Base-by-base conservation (phyloP, 2,888 invertebrate species). In the Oscheius sp. region DNA sequence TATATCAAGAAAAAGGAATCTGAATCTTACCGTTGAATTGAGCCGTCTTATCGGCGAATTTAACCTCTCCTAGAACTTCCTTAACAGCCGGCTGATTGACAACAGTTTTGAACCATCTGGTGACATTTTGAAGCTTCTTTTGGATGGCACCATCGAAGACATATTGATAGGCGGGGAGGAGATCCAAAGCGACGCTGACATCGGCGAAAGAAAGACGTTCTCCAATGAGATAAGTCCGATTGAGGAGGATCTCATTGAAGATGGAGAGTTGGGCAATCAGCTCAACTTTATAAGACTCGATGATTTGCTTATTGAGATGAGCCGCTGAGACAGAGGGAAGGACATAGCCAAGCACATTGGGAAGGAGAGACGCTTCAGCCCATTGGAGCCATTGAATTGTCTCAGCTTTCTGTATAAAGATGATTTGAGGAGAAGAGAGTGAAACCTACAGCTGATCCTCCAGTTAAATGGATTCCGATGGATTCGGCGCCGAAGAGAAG, bases 181-280 rank as follows among this genome's bases (percentile, higher is more conserved):
- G 90, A 75, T 93, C 93, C 89, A 92, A 91, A 86, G 93, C 93
- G 15, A 97, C 92, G 61, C 92, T 90, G 86, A 98, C 93, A 89
- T 98, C 98, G 52, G 97, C 98, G 73, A 96, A 90, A n/a, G 95
- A 92, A 82, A 97, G 90, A n/a, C 86, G 91, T 90, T 98, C 96
- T 23, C 95, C 94, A 68, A 96, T 96, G 63, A 98, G 90, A 89
- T 91, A 99, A 23, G 97, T 98, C 83, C 91, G 91, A 39, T 92
- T 90, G 64, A 92, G 89, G 78, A 98, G 90, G 88, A 93, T 92
- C 48, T 90, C 89, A 88, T 98, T 93, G 73, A 96, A 89, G 74
- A 91, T 89, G 1, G 87, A 87, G 83, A 98, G 89, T 42, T 92
- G 91, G 67, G 90, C 90, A 87, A 92, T 70, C 20, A 86, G 74